Evolutionary conservation across 2,797 vertebrate genomes (phyloP), one percentile per base, ranked within the genome.

Genomic region (Melanotaenia nigrans): DNA sequence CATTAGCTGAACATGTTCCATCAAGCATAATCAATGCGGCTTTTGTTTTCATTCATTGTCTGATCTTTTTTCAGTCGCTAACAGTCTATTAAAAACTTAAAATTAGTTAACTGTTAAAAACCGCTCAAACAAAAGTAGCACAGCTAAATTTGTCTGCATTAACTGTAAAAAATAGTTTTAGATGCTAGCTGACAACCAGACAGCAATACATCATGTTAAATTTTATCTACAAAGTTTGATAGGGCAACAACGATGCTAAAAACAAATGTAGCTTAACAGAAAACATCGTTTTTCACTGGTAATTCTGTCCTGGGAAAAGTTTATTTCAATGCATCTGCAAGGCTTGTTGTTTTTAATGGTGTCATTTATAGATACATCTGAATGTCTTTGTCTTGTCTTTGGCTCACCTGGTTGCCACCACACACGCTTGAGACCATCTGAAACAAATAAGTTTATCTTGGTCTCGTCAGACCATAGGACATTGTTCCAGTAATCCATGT

Each of bases 1-100:
- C 38, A 67, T 55, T 28, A 74, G 36, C 42, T 54, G 20, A 61
- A 55, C 25, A 67, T 55, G 30, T 7, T n/a, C 4, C 51, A 4
- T 68, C 45, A 38, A 28, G 2, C 33, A 35, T 68, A 22, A 54
- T 70, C 40, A 14, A 16, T 28, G 18, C 36, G 30, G 28, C 22
- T 60, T 36, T 47, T 3, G 28, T 28, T 28, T 28, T 5, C 3
- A 25, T 55, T 24, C 16, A 24, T 45, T 14, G 53, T 42, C 32
- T 38, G 11, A 56, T 63, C 5, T 9, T 47, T 7, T 35, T 35
- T 8, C 24, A 28, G 10, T 10, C 14, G 5, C 28, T 28, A 1
- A 4, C n/a, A 54, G 16, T 24, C n/a, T 24, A 16, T 53, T 3
- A 24, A 35, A 53, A 35, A 35, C 4, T n/a, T 13, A 35, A 1